A percentile compares a stretch with the other conserved stretches of the same genome.
These are phyloP conservation scores for Phaonia tiefii DNA, from an alignment of 2,888 invertebrate species.

Conservation along the genomic window DNA sequence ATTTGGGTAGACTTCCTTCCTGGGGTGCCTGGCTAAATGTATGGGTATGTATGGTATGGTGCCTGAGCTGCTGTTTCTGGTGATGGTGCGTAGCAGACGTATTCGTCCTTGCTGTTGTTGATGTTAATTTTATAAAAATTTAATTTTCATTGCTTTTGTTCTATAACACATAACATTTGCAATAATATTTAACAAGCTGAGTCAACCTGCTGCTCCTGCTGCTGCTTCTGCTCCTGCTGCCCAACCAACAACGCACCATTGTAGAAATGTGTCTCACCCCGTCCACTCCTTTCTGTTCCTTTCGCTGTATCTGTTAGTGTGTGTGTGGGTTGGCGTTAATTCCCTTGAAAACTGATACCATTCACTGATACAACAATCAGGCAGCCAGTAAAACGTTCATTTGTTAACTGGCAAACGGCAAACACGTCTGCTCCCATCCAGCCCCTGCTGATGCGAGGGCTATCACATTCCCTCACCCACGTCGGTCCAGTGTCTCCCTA, in stretches of 20 bases:
- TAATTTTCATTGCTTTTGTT: slow-evolving; percentile 38
- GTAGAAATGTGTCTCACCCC: too few species aligned
- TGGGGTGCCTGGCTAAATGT: neutral
- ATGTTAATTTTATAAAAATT: slow-evolving; percentile 41
- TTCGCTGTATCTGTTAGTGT: slow-evolving; percentile 3
- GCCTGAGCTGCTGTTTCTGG: neutral
- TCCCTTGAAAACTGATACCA: slow-evolving; percentile 37
- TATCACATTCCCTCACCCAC: too few species aligned
- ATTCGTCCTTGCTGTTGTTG: neutral
- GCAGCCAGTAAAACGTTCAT: slow-evolving; percentile 35
- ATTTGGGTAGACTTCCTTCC: slow-evolving; percentile 1
- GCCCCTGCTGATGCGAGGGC: neutral
- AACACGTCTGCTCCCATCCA: neutral
- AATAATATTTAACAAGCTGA: slow-evolving; percentile 30
- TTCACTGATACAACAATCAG: slow-evolving; percentile 30
- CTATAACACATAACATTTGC: slow-evolving; percentile 20
- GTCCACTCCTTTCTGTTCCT: too few species aligned
- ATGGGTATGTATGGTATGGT: neutral
- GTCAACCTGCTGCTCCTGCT: slow-evolving; percentile 16
- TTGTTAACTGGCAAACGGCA: slow-evolving; percentile 19
- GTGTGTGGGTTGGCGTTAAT: slow-evolving; percentile 47
- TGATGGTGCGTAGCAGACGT: slow-evolving; percentile 7
- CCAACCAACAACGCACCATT: too few species aligned
- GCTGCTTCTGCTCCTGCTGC: slow-evolving; percentile 4
- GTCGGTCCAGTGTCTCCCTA: neutral